Conservation (phyloP, 2,113 vertebrate genomes). For the Petroica traversi region DNA sequence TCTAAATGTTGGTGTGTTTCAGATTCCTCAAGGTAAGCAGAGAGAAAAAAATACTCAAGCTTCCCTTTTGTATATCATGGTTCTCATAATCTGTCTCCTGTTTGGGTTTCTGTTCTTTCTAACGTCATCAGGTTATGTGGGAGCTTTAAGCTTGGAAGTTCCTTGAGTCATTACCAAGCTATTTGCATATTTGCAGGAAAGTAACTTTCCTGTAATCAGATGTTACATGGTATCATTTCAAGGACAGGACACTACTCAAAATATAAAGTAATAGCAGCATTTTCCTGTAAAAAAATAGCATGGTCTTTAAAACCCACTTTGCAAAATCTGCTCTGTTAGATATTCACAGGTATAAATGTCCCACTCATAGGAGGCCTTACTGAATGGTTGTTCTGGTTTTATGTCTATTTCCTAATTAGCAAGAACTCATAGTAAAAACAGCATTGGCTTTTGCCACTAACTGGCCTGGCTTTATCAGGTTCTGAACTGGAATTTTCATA, state of each 20-base stretch:
- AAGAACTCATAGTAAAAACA: neutral
- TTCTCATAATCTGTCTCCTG: neutral
- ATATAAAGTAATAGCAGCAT: neutral
- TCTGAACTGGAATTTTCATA: neutral
- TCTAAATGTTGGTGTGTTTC: conserved; percentile 60
- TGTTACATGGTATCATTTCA: neutral
- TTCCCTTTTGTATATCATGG: neutral
- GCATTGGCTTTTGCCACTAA: neutral
- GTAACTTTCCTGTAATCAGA: neutral
- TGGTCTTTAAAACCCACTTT: neutral
- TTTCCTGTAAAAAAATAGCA: neutral
- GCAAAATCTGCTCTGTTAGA: neutral
- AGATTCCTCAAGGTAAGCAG: conserved; percentile 65
- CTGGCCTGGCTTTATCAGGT: neutral
- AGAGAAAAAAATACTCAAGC: neutral
- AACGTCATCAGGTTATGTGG: neutral
- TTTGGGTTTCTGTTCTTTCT: neutral
- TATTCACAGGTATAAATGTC: no score
- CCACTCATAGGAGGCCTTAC: neutral
- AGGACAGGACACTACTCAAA: neutral
- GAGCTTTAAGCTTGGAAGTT: neutral
- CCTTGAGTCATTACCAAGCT: neutral
- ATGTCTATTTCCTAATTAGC: neutral
- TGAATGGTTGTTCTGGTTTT: neutral
- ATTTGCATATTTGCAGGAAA: neutral